Conservation (phyloP, 37 sponge, comb jelly and placozoan species). For the Ianthella basta region DNA sequence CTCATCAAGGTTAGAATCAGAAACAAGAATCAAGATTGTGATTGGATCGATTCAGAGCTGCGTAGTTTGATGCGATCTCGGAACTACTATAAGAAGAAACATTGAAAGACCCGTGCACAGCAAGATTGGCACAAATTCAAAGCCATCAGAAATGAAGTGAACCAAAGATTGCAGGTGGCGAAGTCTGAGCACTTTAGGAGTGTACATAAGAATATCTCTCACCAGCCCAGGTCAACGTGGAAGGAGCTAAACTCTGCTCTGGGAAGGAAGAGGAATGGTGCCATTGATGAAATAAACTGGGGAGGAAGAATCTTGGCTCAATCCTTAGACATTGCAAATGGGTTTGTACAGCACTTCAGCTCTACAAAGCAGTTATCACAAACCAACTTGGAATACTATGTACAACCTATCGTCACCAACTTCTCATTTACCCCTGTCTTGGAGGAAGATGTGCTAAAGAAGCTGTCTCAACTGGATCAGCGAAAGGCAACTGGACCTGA, state of each 20-base stretch:
- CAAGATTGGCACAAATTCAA: slow-evolving; percentile 6
- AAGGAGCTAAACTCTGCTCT: neutral
- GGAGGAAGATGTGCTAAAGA: slow-evolving; percentile 16
- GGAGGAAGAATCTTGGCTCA: slow-evolving; percentile 6
- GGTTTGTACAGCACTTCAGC: neutral
- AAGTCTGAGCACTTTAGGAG: slow-evolving; percentile 10
- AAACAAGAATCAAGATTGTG: too few relatives aligned
- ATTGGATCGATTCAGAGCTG: too few relatives aligned
- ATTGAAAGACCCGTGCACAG: too few relatives aligned
- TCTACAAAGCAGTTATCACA: neutral
- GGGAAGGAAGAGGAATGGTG: slow-evolving; percentile 1
- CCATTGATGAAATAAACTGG: neutral
- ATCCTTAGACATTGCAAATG: slow-evolving; percentile 2
- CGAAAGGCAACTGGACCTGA: slow-evolving; percentile 18
- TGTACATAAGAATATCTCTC: neutral
- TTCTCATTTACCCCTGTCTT: neutral
- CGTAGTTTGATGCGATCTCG: too few relatives aligned
- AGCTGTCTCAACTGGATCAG: slow-evolving; percentile 6
- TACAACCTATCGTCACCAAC: neutral
- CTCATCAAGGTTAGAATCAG: too few relatives aligned
- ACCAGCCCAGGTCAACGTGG: neutral
- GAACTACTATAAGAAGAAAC: too few relatives aligned
- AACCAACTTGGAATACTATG: slow-evolving; percentile 5
- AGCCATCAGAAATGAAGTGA: slow-evolving; percentile 6
- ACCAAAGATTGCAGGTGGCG: neutral